A percentile compares a stretch with the other conserved stretches of the same genome.
phyloP scores from a whole-genome alignment of 2,888 invertebrate genomes.

The Tenthredo amoena region DNA sequence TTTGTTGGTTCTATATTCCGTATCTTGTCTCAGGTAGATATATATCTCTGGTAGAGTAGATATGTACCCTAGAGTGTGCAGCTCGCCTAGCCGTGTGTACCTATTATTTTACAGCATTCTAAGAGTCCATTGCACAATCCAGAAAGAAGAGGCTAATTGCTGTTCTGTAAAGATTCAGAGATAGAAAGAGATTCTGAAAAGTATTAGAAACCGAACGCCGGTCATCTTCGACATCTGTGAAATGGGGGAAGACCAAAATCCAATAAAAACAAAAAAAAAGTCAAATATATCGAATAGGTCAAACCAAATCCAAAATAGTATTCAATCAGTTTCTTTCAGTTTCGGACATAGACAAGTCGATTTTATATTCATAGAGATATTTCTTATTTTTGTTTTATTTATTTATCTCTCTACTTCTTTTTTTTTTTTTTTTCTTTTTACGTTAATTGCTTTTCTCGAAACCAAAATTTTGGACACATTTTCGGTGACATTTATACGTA shows the following conservation, averaged over 20 bases:
- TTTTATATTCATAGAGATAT: neutral
- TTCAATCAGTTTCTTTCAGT: neutral
- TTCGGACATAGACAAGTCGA: neutral
- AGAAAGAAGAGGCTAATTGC: slow-evolving; percentile 53
- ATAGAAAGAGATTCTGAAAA: neutral
- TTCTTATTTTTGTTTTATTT: neutral
- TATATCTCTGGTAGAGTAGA: neutral
- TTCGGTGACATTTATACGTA: neutral
- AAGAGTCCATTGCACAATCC: neutral
- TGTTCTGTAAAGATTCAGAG: neutral
- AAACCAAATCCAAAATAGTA: neutral
- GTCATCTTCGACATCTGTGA: neutral
- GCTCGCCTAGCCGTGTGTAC: slow-evolving; percentile 6
- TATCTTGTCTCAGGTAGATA: slow-evolving; percentile 21
- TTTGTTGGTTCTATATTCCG: slow-evolving; percentile 54
- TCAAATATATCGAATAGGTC: neutral
- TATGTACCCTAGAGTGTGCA: neutral
- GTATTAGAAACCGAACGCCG: neutral
- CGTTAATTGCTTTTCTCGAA: neutral
- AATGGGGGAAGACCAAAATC: neutral
- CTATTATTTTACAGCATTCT: slow-evolving; percentile 2
- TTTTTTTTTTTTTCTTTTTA: no score
- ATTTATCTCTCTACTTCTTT: no score
- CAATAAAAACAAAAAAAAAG: neutral
- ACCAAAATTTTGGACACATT: neutral